These are phyloP conservation scores for Neofelis nebulosa DNA, from an alignment of 2,113 vertebrate genomes.

Conservation along the genomic window DNA sequence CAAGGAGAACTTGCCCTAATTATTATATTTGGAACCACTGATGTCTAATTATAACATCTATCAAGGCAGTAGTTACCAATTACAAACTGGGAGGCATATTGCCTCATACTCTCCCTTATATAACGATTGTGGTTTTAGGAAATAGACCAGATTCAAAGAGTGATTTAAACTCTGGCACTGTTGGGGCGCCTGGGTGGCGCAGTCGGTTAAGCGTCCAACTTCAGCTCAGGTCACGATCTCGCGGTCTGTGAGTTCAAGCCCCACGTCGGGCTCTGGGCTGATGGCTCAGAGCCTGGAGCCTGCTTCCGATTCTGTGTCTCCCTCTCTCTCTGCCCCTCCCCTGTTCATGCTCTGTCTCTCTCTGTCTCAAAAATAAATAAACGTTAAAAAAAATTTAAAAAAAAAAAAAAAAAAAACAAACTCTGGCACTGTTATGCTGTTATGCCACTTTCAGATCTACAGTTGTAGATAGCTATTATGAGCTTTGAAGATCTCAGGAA, in stretches of 20 bases:
- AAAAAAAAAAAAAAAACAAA: too few relatives aligned
- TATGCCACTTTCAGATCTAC: background rate
- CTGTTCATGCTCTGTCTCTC: too few relatives aligned
- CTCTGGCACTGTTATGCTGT: background rate
- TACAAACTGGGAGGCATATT: background rate
- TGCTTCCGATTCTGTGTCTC: too few relatives aligned
- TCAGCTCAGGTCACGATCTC: too few relatives aligned
- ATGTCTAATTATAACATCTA: slow-evolving; percentile 51
- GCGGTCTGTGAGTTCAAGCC: too few relatives aligned
- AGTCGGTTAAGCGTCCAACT: too few relatives aligned
- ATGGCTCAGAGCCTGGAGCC: too few relatives aligned
- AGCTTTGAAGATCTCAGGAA: slow-evolving; percentile 18
- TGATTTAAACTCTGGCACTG: background rate
- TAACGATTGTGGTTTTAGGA: slow-evolving; percentile 27
- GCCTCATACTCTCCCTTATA: background rate
- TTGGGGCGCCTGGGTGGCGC: too few relatives aligned
- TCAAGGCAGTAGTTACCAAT: slow-evolving; percentile 25
- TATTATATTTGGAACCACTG: background rate
- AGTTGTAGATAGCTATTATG: background rate
- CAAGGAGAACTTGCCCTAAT: background rate
- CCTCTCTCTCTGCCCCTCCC: too few relatives aligned
- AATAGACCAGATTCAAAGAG: slow-evolving; percentile 31
- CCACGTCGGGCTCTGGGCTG: too few relatives aligned
- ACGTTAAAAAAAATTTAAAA: too few relatives aligned
- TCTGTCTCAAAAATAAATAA: too few relatives aligned